A percentile compares a stretch with the other conserved stretches of the same genome.
Evolutionary conservation across 2,113 vertebrate genomes (phyloP).

Genomic region (Cinclus cinclus): DNA sequence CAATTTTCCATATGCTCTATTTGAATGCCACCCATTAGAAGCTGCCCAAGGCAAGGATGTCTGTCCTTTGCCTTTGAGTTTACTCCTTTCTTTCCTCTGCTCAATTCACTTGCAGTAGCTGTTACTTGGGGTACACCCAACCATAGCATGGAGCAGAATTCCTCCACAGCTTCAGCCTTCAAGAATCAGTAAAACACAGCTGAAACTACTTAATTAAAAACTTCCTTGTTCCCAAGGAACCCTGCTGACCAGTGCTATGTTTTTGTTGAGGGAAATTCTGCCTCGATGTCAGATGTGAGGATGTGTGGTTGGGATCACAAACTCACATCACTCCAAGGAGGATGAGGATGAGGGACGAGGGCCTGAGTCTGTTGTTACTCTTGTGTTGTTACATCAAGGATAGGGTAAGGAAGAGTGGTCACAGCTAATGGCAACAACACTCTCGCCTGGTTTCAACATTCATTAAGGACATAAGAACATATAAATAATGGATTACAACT

Average conservation of each 20-base stretch:
- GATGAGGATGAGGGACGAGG: not conserved
- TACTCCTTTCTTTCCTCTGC: not conserved
- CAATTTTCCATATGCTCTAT: conserved; percentile 64
- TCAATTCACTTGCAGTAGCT: not conserved
- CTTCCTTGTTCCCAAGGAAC: not conserved
- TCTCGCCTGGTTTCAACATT: not conserved
- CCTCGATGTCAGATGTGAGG: accelerated
- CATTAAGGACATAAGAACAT: not conserved
- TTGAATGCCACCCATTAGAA: conserved; percentile 35
- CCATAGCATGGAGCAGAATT: not conserved
- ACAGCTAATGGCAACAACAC: not conserved
- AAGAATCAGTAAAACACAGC: not conserved
- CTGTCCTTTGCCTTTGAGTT: conserved; percentile 51
- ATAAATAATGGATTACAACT: not conserved
- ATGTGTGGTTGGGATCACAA: accelerated
- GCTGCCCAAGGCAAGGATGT: conserved; percentile 15
- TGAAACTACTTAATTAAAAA: not conserved
- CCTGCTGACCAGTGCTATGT: accelerated
- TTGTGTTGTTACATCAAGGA: not conserved
- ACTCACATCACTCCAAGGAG: too few relatives aligned
- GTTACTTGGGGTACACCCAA: accelerated
- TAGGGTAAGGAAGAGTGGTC: not conserved
- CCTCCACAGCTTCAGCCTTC: not conserved
- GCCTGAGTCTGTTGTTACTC: not conserved
- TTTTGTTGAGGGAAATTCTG: not conserved